Percentiles rank a stretch among this genome's conserved stretches.
Evolutionary conservation across 2,888 invertebrate species (phyloP).

Genomic region (Drosophila trichaetosa): DNA sequence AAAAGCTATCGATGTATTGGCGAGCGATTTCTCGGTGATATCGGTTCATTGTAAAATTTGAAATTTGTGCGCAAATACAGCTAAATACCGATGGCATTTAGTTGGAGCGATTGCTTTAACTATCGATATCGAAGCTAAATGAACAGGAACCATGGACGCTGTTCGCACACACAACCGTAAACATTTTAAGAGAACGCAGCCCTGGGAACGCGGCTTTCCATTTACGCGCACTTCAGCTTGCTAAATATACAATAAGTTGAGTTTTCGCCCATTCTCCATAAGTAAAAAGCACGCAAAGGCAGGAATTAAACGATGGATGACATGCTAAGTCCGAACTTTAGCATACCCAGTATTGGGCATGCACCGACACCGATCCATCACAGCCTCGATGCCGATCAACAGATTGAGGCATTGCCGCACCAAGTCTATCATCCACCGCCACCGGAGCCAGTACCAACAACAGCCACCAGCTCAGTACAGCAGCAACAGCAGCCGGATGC

Average conservation of each 20-base stretch:
- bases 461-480: slow-evolving; percentile 27
- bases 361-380: slow-evolving; percentile 92
- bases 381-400: slow-evolving; percentile 93
- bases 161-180: neutral
- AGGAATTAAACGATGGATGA: slow-evolving; percentile 89
- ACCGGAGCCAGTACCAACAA: slow-evolving; percentile 82
- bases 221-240: slow-evolving; percentile 22
- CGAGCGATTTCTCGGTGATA: neutral
- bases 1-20: neutral
- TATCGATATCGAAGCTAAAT: slow-evolving; percentile 5
- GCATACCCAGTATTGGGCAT: slow-evolving; percentile 93
- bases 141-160: neutral
- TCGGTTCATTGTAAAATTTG: neutral
- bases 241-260: slow-evolving; percentile 5
- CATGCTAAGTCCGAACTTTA: slow-evolving; percentile 95
- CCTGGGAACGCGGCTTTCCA: slow-evolving; percentile 62
- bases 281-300: neutral
- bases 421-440: slow-evolving; percentile 91
- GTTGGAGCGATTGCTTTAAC: neutral
- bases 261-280: slow-evolving; percentile 23
- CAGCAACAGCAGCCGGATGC: slow-evolving; percentile 56
- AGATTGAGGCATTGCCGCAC: slow-evolving; percentile 90
- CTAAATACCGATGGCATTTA: neutral
- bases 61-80: neutral
- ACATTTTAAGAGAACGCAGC: slow-evolving; percentile 11